Conservation (phyloP, 2,888 invertebrate genomes). For the Tenodera sinensis region DNA sequence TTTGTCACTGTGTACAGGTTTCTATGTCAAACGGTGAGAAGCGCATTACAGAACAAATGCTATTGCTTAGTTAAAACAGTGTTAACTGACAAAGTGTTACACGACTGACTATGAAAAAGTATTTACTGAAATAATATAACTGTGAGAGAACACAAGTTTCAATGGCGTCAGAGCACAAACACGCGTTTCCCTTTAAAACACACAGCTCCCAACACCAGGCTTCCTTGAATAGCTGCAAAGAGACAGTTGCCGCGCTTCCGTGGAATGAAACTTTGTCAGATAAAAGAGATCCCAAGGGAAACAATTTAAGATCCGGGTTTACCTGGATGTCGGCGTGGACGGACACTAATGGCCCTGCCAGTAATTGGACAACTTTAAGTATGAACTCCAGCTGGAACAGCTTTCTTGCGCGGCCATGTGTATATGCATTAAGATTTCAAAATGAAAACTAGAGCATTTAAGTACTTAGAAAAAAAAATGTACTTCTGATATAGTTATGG, state of each 20-base stretch:
- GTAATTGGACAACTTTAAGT: background rate
- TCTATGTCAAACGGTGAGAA: no score
- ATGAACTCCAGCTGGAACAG: background rate
- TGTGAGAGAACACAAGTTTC: no score
- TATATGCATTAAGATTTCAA: background rate
- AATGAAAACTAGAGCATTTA: background rate
- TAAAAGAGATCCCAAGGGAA: background rate
- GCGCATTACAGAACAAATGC: no score
- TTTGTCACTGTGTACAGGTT: no score
- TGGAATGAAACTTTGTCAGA: background rate
- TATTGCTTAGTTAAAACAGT: no score
- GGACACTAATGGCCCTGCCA: background rate
- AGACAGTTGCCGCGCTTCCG: background rate
- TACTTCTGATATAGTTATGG: no score
- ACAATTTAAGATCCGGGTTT: background rate
- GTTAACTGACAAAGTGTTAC: no score
- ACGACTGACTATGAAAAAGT: no score
- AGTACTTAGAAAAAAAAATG: no score
- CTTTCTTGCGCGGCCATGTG: background rate
- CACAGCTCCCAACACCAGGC: background rate
- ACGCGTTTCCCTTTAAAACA: background rate
- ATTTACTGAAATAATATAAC: no score
- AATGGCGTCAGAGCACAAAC: no score
- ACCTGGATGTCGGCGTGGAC: background rate
- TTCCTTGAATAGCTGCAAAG: background rate